Evolutionary conservation across 2,888 invertebrate genomes (phyloP), one percentile per base, ranked within the genome.

Genomic region (Torymus texanus): DNA sequence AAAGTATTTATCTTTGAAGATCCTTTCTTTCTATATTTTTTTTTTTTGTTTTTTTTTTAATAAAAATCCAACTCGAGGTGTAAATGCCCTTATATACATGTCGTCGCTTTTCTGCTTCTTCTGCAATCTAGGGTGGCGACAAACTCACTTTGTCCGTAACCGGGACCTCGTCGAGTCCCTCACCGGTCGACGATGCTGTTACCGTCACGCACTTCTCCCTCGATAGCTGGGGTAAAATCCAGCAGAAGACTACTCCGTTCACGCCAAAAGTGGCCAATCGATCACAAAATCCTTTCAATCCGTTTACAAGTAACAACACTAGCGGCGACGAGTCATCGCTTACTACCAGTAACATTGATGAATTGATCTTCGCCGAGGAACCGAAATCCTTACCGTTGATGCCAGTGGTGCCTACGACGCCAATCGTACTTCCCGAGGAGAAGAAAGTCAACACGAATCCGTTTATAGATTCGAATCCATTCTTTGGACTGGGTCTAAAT

Each of bases 101-200:
- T 82, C 72, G 83, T 83, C 84, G 86, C 86, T 86, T 85, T 84
- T 83, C 83, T 83, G 85, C 85, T 85, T 87, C 79, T 68, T 75
- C 80, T 75, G 79, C 72, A 5, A 84, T 81, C 78, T 84, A 94
- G 94, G 94, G 94, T 84, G 94, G 94, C 85, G 94, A 94, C 88
- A 94, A 94, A 88, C 89, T 94, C 87, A 94, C 94, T 75, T 90
- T 94, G 80, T 92, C 93, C 81, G 93, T 94, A 85, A 92, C 92
- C 85, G 94, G 94, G 68, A 83, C 86, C 12, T 84, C 87, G 2
- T 79, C 86, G 53, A 85, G 83, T 76, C 83, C 83, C 59, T 82
- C 82, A 55, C 85, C 87, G 56, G 83, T 84, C 55, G 90, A 90
- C 59, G 89, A 90, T 78, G 83, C 93, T 2, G 93, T 94, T 21